Evolutionary conservation across 2,797 vertebrate genomes (phyloP).

Genomic region (Lutra lutra): DNA sequence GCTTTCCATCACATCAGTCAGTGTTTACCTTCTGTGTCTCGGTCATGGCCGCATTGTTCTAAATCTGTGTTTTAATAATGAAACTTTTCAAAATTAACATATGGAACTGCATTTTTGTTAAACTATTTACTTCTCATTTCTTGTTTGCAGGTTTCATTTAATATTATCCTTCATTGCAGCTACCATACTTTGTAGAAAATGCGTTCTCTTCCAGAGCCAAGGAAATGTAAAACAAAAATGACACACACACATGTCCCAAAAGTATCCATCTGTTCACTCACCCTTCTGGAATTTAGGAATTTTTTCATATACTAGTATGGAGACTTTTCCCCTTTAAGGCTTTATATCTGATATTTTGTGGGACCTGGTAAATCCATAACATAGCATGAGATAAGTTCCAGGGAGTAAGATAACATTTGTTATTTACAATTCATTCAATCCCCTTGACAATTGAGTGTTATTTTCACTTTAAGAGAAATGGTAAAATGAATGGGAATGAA

Average conservation of each 20-base stretch:
- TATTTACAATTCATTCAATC: constrained; percentile 67
- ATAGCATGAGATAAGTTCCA: constrained; percentile 61
- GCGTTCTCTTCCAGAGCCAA: constrained; percentile 83
- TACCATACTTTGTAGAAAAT: constrained; percentile 83
- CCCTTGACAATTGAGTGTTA: constrained; percentile 47
- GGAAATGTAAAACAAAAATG: constrained; percentile 83
- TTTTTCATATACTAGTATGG: constrained; percentile 75
- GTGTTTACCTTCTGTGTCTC: constrained; percentile 64
- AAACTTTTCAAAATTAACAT: constrained; percentile 79
- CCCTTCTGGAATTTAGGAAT: constrained; percentile 82
- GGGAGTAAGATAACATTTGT: constrained; percentile 54
- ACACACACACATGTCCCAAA: constrained; percentile 78
- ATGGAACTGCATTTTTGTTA: constrained; percentile 77
- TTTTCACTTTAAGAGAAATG: constrained; percentile 53
- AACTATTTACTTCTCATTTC: constrained; percentile 83
- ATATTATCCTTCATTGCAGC: constrained; percentile 81
- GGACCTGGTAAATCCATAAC: constrained; percentile 67
- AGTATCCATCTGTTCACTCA: constrained; percentile 84
- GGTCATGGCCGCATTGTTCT: constrained; percentile 44
- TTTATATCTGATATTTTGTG: constrained; percentile 68
- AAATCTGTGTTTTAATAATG: constrained; percentile 75
- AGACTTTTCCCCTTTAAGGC: constrained; percentile 77
- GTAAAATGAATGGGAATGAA: constrained; percentile 55
- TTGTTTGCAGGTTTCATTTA: constrained; percentile 82
- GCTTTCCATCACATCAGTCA: constrained; percentile 9